Evolutionary conservation across 2,797 vertebrate genomes (phyloP).

Genomic region (Phalanger gymnotis): DNA sequence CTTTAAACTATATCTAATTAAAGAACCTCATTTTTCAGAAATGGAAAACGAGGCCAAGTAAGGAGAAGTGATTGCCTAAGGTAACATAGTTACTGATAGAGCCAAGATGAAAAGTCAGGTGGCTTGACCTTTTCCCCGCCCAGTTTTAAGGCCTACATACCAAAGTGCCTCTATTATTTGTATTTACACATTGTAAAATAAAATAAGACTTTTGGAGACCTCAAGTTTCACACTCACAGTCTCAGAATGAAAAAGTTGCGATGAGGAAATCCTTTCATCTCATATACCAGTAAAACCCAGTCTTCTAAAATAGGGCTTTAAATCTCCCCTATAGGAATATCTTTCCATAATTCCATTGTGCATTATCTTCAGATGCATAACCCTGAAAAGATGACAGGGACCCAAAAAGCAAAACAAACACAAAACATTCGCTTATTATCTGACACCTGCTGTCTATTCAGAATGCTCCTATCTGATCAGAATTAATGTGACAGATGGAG

Average conservation of each 20-base stretch:
- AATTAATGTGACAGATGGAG: conserved; percentile 78
- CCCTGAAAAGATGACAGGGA: conserved; percentile 63
- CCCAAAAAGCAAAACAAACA: conserved; percentile 76
- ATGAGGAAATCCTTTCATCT: background rate
- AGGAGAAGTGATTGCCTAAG: background rate
- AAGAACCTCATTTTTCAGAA: background rate
- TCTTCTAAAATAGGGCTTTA: conserved; percentile 32
- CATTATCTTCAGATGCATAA: conserved; percentile 70
- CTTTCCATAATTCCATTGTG: conserved; percentile 33
- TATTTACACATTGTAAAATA: background rate
- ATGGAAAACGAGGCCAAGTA: background rate
- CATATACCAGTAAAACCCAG: background rate
- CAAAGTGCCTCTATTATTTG: background rate
- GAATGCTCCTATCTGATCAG: conserved; percentile 71
- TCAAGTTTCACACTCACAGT: background rate
- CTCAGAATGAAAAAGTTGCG: conserved; percentile 18
- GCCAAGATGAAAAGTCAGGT: background rate
- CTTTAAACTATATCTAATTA: background rate
- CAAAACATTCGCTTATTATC: conserved; percentile 66
- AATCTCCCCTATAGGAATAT: conserved; percentile 41
- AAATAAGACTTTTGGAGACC: background rate
- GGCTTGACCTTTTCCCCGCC: background rate
- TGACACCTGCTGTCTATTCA: conserved; percentile 76
- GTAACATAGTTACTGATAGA: background rate
- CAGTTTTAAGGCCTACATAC: background rate